These are phyloP conservation scores for Drosophila parabipectinata DNA, from an alignment of 1,140 invertebrate genomes.

Conservation along the genomic window DNA sequence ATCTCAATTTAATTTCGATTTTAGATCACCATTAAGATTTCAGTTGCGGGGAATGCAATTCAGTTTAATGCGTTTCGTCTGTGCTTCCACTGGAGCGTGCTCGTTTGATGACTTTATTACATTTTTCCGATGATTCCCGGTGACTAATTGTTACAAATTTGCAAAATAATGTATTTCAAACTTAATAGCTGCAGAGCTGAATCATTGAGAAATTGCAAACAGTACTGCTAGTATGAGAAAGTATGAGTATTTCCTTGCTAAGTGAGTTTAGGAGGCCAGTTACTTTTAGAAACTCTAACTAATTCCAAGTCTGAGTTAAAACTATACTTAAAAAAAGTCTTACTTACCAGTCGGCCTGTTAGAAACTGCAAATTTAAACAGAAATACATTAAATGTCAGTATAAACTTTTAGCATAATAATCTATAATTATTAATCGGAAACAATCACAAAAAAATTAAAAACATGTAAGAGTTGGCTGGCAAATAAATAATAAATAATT, in stretches of 20 bases:
- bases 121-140: slow-evolving; percentile 10
- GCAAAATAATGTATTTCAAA: slow-evolving; percentile 5
- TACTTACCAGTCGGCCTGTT: slow-evolving; percentile 31
- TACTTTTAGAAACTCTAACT: slow-evolving; percentile 4
- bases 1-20: slow-evolving; percentile 67
- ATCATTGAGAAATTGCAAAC: neutral
- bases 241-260: neutral
- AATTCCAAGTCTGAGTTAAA: neutral
- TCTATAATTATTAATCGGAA: neutral
- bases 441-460: neutral
- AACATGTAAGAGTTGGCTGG: slow-evolving; percentile 21
- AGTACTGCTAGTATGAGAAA: neutral
- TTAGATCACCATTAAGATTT: slow-evolving; percentile 69
- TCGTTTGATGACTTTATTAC: slow-evolving; percentile 35
- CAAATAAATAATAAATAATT: slow-evolving; percentile 52
- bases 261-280: slow-evolving; percentile 20
- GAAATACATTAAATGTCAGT: neutral
- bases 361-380: slow-evolving; percentile 12
- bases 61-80: slow-evolving; percentile 71
- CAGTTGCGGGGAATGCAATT: slow-evolving; percentile 52
- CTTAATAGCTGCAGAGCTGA: neutral
- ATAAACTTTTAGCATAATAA: neutral
- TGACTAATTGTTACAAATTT: slow-evolving; percentile 37
- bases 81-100: slow-evolving; percentile 23
- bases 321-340: too few species aligned